Percentiles rank a stretch among this genome's conserved stretches.
These are phyloP conservation scores for Metaphire vulgaris DNA, from an alignment of 1,140 invertebrate species.

Conservation along the genomic window DNA sequence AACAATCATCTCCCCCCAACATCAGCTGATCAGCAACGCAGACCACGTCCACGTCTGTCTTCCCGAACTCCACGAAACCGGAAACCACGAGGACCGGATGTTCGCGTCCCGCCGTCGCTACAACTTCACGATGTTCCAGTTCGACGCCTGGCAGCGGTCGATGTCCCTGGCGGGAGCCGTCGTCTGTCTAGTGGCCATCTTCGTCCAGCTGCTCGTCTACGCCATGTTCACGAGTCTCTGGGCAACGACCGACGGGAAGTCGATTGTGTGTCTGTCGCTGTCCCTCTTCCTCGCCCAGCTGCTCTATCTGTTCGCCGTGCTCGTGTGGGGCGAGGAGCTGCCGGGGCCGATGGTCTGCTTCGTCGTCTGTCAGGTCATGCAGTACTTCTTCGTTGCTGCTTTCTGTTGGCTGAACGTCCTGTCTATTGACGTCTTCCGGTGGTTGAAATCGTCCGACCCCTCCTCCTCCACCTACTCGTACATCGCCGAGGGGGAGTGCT, in stretches of 20 bases:
- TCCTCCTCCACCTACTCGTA: slow-evolving; percentile 31
- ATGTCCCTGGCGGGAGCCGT: slow-evolving; percentile 31
- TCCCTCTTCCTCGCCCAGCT: slow-evolving; percentile 53
- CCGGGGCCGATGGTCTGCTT: slow-evolving; percentile 31
- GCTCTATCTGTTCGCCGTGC: slow-evolving; percentile 45
- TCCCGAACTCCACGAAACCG: too few species aligned
- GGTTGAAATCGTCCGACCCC: slow-evolving; percentile 58
- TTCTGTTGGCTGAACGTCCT: slow-evolving; percentile 60
- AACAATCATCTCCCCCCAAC: neutral
- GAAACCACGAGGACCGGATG: neutral
- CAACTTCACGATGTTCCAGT: slow-evolving; percentile 15
- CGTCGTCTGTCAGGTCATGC: slow-evolving; percentile 51
- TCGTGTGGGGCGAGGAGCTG: slow-evolving; percentile 4
- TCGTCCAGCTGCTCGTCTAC: slow-evolving; percentile 44
- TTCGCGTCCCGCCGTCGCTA: neutral
- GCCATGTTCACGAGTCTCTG: slow-evolving; percentile 46
- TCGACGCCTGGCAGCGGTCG: slow-evolving; percentile 26
- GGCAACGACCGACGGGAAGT: slow-evolving; percentile 54
- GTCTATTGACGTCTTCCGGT: slow-evolving; percentile 59
- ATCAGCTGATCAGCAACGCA: neutral
- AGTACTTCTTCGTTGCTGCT: slow-evolving; percentile 55
- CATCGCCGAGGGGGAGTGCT: slow-evolving; percentile 21
- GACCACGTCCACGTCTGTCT: too few species aligned
- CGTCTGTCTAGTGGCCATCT: slow-evolving; percentile 34
- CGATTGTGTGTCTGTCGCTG: slow-evolving; percentile 51